Evolutionary conservation across 2,888 invertebrate species (phyloP), one percentile per base, ranked within the genome.

Genomic region (Silvanus unidentatus): DNA sequence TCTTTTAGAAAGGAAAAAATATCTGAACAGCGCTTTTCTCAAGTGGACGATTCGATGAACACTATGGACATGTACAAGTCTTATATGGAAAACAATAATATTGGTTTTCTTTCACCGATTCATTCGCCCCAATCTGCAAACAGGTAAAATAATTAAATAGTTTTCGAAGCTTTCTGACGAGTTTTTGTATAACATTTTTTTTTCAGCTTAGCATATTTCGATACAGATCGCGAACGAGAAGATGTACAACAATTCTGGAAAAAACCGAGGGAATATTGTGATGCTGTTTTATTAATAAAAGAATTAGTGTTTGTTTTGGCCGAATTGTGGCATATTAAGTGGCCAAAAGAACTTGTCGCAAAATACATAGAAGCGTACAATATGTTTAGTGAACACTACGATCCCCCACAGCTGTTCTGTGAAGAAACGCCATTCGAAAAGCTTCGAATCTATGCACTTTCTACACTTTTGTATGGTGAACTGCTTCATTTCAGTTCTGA

Each of bases 201-300:
- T 28, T 16, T 10, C 32, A 58, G 56, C 30, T 69, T 73, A 51
- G 64, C 73, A 43, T 87, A 87, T 70, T 88, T 87, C 72, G 80
- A 78, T 1, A 76, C 81, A 1, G 78, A 81, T 29, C 64, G 66
- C 40, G 88, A 88, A 74, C 74, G 72, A 50, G 70, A 70, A 39
- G 84, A 86, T 66, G 82, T 86, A 0, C 74, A 77, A 49, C 68
- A 71, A 39, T 84, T 86, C 56, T 78, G 86, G 57, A 74, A 71
- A 42, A 74, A 77, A 58, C 77, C 79, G 55, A 75, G 79, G 50
- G 76, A 79, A 55, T 74, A 72, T 56, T 73, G 72, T 54, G 80
- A 81, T 61, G 77, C 78, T 2, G 76, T 80, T 53, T 75, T 78
- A 40, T 74, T 84, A 54, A 66, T 86, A 6, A 77, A 78, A 49